phyloP scores from a whole-genome alignment of 37 sponge, comb jelly and placozoan species.

The Amphimedon queenslandica region DNA sequence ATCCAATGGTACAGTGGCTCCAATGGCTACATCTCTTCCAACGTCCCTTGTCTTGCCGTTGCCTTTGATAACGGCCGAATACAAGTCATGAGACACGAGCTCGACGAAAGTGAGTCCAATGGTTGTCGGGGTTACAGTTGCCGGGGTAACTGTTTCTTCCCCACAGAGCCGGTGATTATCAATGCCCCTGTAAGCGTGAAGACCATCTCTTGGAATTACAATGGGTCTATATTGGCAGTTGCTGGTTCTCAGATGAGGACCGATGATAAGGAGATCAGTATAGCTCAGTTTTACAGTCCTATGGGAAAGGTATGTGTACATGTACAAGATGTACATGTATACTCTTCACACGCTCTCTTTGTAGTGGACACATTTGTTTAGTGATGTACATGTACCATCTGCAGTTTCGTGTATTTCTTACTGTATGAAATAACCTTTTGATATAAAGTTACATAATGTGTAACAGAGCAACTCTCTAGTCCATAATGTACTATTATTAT shows the following conservation, averaged over 20 bases:
- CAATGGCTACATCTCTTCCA: conserved; percentile 58
- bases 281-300: conserved; percentile 81
- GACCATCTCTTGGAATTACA: conserved; percentile 71
- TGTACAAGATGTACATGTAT: neutral
- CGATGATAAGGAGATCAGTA: conserved; percentile 71
- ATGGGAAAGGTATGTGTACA: conserved; percentile 55
- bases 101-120: conserved; percentile 56
- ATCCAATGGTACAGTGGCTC: conserved; percentile 76
- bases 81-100: conserved; percentile 84
- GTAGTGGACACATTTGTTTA: no score
- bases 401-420: no score
- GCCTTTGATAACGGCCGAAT: conserved; percentile 79
- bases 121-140: neutral
- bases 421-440: no score
- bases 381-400: no score
- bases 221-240: conserved; percentile 78
- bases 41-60: conserved; percentile 76
- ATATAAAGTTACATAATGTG: no score
- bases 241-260: conserved; percentile 55
- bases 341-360: no score
- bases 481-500: no score
- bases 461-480: no score
- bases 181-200: conserved; percentile 43
- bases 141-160: neutral
- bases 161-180: conserved; percentile 64